These are phyloP conservation scores for Sprattus sprattus DNA, from an alignment of 2,113 vertebrate species.

Conservation along the genomic window DNA sequence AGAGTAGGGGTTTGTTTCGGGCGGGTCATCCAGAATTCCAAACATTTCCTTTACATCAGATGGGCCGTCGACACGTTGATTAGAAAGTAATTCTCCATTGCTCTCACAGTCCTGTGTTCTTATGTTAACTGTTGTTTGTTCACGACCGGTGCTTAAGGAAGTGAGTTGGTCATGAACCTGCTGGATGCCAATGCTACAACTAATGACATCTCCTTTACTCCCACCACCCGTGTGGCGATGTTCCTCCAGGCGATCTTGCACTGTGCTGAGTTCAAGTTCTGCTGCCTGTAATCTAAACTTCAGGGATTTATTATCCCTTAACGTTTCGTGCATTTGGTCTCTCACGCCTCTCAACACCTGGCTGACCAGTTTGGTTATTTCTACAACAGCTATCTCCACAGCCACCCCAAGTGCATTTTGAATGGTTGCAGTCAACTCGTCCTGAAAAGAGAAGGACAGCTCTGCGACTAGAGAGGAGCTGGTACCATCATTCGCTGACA, in stretches of 20 bases:
- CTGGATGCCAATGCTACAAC: slow-evolving; percentile 2
- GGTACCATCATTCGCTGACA: slow-evolving; percentile 31
- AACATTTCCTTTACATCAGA: background rate
- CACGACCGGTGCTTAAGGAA: background rate
- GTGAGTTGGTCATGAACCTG: slow-evolving; percentile 30
- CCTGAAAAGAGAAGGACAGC: slow-evolving; percentile 53
- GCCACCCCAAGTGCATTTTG: slow-evolving; percentile 56
- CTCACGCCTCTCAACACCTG: slow-evolving; percentile 49
- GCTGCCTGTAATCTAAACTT: slow-evolving; percentile 40
- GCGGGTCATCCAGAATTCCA: background rate
- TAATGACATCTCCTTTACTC: background rate
- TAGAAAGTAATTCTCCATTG: background rate
- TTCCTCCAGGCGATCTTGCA: slow-evolving; percentile 22
- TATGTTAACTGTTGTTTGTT: background rate
- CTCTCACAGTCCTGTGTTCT: slow-evolving; percentile 10
- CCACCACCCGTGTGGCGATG: background rate
- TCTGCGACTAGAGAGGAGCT: slow-evolving; percentile 38
- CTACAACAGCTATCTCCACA: slow-evolving; percentile 53
- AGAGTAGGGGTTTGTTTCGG: background rate
- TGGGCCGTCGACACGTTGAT: background rate
- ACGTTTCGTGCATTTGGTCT: slow-evolving; percentile 51
- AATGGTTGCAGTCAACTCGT: slow-evolving; percentile 53
- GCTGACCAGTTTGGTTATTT: slow-evolving; percentile 52
- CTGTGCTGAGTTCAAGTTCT: slow-evolving; percentile 43
- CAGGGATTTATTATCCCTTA: slow-evolving; percentile 49